A percentile compares a stretch with the other conserved stretches of the same genome.
Conservation (phyloP, 2,113 vertebrate species). For the Xyliphius kryptos region DNA sequence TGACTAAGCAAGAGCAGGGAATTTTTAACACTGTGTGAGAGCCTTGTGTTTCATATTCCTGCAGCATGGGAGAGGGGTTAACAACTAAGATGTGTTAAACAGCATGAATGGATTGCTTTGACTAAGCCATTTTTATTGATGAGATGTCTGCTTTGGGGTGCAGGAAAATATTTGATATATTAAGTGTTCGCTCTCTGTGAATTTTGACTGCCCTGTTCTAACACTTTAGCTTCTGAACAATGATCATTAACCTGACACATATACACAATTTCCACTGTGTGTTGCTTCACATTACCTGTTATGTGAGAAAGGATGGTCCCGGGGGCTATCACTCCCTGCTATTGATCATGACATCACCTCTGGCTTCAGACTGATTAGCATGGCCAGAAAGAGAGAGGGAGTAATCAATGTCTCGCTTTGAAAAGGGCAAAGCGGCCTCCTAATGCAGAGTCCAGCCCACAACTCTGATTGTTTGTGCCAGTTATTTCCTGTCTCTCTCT, state of each 20-base stretch:
- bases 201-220: not conserved
- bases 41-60: too few species aligned
- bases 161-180: constrained; percentile 17
- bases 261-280: not conserved
- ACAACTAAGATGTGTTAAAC: constrained; percentile 23
- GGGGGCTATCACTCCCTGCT: constrained; percentile 29
- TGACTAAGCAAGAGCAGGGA: constrained; percentile 33
- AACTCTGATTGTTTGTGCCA: constrained; percentile 36
- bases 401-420: constrained; percentile 45
- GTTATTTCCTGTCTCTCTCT: constrained; percentile 39
- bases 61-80: constrained; percentile 16
- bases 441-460: constrained; percentile 32
- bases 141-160: constrained; percentile 16
- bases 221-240: not conserved
- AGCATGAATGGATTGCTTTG: constrained; percentile 25
- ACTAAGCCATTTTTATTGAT: constrained; percentile 27
- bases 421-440: constrained; percentile 44
- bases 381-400: constrained; percentile 39
- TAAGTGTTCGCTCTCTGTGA: constrained; percentile 16
- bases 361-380: constrained; percentile 43
- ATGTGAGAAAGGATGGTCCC: constrained; percentile 18
- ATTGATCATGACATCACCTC: constrained; percentile 42
- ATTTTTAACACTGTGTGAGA: constrained; percentile 23
- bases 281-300: constrained; percentile 9
- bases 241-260: constrained; percentile 9